phyloP scores from a whole-genome alignment of 1,140 invertebrate genomes.

The Drosophila teissieri region DNA sequence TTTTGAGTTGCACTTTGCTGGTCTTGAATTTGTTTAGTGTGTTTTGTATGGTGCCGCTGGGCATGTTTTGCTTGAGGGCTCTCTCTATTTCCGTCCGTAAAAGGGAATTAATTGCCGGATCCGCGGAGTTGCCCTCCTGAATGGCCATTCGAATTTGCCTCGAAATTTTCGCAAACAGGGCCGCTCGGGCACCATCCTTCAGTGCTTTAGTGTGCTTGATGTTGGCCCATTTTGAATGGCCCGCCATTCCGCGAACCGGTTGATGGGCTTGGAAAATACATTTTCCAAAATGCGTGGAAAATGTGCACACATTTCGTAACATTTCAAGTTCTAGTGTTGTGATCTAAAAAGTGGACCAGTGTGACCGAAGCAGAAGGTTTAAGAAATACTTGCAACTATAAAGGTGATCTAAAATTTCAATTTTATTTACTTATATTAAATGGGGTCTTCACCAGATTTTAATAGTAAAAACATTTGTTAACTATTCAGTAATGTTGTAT shows the following conservation, averaged over 20 bases:
- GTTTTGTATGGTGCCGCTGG: slow-evolving; percentile 86
- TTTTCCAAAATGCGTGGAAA: slow-evolving; percentile 14
- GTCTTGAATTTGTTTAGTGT: slow-evolving; percentile 85
- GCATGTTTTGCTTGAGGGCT: slow-evolving; percentile 87
- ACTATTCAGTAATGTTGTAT: too few relatives aligned
- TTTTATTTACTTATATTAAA: too few relatives aligned
- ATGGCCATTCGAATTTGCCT: slow-evolving; percentile 86
- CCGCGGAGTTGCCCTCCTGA: slow-evolving; percentile 85
- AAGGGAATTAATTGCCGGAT: slow-evolving; percentile 86
- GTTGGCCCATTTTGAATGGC: slow-evolving; percentile 91
- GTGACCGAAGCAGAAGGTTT: background rate
- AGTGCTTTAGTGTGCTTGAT: slow-evolving; percentile 88
- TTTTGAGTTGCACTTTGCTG: slow-evolving; percentile 66
- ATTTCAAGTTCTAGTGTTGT: slow-evolving; percentile 12
- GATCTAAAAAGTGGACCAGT: slow-evolving; percentile 9
- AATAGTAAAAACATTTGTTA: too few relatives aligned
- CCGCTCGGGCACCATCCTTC: slow-evolving; percentile 87
- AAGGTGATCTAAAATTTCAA: background rate
- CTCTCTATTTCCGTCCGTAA: slow-evolving; percentile 86
- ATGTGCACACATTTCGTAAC: slow-evolving; percentile 37
- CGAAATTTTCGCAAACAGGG: slow-evolving; percentile 84
- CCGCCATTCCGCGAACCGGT: slow-evolving; percentile 85
- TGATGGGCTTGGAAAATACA: slow-evolving; percentile 10
- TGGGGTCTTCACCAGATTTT: too few relatives aligned
- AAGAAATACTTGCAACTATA: background rate